Base-by-base conservation (phyloP, 2,797 vertebrate genomes). In the Danio albolineatus region DNA sequence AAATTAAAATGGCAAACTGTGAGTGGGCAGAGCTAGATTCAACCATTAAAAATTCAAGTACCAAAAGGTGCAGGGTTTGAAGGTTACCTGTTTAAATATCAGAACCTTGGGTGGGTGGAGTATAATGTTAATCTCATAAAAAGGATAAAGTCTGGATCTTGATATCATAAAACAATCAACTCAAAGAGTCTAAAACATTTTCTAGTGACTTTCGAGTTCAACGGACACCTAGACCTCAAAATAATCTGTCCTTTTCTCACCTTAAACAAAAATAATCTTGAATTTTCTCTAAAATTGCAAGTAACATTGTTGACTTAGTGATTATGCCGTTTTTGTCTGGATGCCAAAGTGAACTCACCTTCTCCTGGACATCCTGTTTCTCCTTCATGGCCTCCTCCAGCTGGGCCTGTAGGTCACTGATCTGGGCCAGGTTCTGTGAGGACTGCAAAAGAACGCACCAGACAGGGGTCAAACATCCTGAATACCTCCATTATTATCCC, bases 311-410 rank as follows among this genome's bases (percentile, higher is more conserved):
- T 61, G 39, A 62, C 48, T 64, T 64, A 12, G 59, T 19, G 39
- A 53, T 54, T 53, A 44, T 39, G 10, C 44, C 36, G 41, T 64
- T 76, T 65, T 16, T 41, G 36, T 43, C 14, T 28, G 13, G 8
- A 53, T 48, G 16, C 44, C 46, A 60, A 56, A 51, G 28, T 53
- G 19, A 39, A 41, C 61, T 61, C 90, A 99, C 98, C 97, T 96
- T 98, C 87, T 99, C 98, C 86, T 98, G 97, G 6, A 97, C 84
- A 73, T 98, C 97, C 88, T 98, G 97, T 82, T 97, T 98, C 89
- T 98, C 97, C 88, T 97, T 99, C 84, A 90, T 92, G 86, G 95
- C 91, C 36, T 99, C 98, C 84, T 98, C 97, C 81, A 99, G 91
- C 88, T 99, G 97, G 10, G 93, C 91, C 73, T 99, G 97, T 44